Conservation (phyloP, 2,797 vertebrate genomes). For the Crenichthys baileyi region DNA sequence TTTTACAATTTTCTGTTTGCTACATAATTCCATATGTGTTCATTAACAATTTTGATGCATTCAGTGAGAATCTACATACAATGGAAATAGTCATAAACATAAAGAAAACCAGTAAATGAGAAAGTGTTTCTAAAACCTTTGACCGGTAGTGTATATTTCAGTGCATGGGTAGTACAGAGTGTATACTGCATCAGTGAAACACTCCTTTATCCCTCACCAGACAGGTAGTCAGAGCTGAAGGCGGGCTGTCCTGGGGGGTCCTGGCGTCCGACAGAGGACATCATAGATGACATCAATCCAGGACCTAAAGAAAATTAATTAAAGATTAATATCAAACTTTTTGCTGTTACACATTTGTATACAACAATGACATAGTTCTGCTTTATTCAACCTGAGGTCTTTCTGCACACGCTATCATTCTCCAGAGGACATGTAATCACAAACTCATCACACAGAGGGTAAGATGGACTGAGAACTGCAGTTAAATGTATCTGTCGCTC, state of each 20-base stretch:
- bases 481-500: conserved; percentile 24
- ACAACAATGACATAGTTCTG: neutral
- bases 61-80: too few species aligned
- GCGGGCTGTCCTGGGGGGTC: conserved; percentile 71
- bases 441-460: neutral
- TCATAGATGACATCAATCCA: conserved; percentile 70
- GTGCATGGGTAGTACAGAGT: neutral
- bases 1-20: too few species aligned
- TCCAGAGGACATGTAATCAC: neutral
- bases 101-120: too few species aligned
- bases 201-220: conserved; percentile 70
- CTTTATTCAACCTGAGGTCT: neutral
- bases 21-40: too few species aligned
- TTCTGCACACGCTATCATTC: neutral
- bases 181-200: neutral
- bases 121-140: too few species aligned
- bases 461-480: conserved; percentile 22
- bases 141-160: neutral
- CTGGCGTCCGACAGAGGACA: conserved; percentile 71
- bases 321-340: conserved; percentile 5
- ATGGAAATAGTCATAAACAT: too few species aligned
- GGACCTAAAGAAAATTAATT: conserved; percentile 51
- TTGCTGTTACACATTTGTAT: neutral
- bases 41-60: too few species aligned
- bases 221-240: conserved; percentile 75